phyloP scores from a whole-genome alignment of 2,113 vertebrate genomes.

The Gambusia affinis region DNA sequence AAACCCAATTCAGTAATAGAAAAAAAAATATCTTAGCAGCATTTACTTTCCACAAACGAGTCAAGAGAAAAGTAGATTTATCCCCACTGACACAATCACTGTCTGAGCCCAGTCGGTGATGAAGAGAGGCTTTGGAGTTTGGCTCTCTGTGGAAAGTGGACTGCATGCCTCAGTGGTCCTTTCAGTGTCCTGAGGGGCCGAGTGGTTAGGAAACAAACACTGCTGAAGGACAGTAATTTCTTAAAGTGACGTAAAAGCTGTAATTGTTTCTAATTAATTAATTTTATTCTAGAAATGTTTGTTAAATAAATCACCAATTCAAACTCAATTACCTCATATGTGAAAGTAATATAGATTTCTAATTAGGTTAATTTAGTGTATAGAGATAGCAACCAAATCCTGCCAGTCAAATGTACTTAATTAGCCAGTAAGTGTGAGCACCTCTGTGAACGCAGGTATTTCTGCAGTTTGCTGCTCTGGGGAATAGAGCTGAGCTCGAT shows the following conservation, averaged over 20 bases:
- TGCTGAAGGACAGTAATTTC: neutral
- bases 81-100: slow-evolving; percentile 48
- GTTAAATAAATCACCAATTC: neutral
- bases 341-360: neutral
- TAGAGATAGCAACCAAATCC: no score
- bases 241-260: neutral
- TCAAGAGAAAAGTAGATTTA: slow-evolving; percentile 35
- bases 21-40: neutral
- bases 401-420: no score
- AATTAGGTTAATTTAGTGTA: no score
- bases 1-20: neutral
- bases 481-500: no score
- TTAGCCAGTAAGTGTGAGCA: no score
- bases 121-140: slow-evolving; percentile 43
- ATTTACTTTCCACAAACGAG: slow-evolving; percentile 4
- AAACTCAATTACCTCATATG: neutral
- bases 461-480: no score
- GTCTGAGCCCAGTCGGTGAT: slow-evolving; percentile 23
- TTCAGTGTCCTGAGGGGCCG: neutral
- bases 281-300: neutral
- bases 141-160: slow-evolving; percentile 19
- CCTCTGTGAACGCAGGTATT: no score
- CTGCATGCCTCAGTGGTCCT: slow-evolving; percentile 9
- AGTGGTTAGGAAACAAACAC: neutral
- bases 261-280: neutral